Evolutionary conservation across 2,888 invertebrate species (phyloP), one percentile per base, ranked within the genome.

Genomic region (Polydesmus complanatus): DNA sequence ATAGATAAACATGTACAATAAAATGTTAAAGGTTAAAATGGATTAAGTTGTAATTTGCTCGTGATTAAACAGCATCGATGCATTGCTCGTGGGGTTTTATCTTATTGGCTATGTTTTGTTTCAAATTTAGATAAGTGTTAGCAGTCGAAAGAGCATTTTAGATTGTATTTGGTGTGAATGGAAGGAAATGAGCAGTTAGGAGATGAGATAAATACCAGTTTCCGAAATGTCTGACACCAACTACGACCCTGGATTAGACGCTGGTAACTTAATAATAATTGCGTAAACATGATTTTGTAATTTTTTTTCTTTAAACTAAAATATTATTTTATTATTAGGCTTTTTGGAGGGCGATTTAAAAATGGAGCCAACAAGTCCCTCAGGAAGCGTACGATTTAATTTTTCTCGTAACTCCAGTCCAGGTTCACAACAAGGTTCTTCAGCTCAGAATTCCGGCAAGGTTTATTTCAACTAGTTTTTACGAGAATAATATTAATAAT

Each of bases 401-500:
- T 86, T 84, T 72, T 81, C 86, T 27, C 78, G 86, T 54, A 84
- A 84, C 72, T 86, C 84, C 68, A 86, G 86, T 71, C 83, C 84
- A 65, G 85, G 86, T 58, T 87, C 87, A 56, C 80, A 85, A 60
- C 84, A 85, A 70, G 86, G 86, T 37, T 86, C 86, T 22, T 86
- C 87, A 1, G 85, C 86, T 65, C 86, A 86, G 69, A 87, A 87
- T 72, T 83, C 87, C 70, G 87, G 86, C 83, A 74, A 55, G 21
- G 19, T n/a, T 14, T 51, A 51, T 51, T 26, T 14, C 23, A 54
- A 37, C 37, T 8, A 37, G 5, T 37, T 37, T 37, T 37, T 8
- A 37, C 37, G 37, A 8, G 14, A 14, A 37, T 37, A 82, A 83
- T 72, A 83, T 83, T 68, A n/a, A n/a, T n/a, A n/a, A n/a, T n/a